A percentile compares a stretch with the other conserved stretches of the same genome.
These are phyloP conservation scores for Spea hammondii DNA, from an alignment of 2,797 vertebrate genomes.

Conservation along the genomic window DNA sequence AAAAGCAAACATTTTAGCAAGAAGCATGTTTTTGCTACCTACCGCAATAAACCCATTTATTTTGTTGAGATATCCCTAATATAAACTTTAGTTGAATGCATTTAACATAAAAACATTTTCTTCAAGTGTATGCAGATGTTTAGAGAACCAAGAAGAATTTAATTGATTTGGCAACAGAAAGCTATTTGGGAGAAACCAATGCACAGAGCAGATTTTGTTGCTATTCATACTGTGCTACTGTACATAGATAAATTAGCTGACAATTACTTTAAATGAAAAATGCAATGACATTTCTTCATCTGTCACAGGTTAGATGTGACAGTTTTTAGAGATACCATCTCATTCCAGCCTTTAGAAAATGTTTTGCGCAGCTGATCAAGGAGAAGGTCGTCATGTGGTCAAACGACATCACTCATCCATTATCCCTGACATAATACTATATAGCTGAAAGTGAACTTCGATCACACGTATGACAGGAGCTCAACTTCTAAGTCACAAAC, in stretches of 20 bases:
- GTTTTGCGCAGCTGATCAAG: slow-evolving; percentile 36
- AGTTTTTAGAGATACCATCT: slow-evolving; percentile 22
- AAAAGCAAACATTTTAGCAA: no score
- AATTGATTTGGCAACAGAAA: background rate
- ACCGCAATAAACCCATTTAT: no score
- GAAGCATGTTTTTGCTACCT: no score
- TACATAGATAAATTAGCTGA: background rate
- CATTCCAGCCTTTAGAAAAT: slow-evolving; percentile 15
- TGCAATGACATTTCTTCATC: slow-evolving; percentile 12
- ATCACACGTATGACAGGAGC: slow-evolving; percentile 40
- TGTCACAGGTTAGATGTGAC: slow-evolving; percentile 21
- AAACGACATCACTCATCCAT: slow-evolving; percentile 37
- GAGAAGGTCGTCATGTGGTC: slow-evolving; percentile 37
- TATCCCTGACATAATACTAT: slow-evolving; percentile 29
- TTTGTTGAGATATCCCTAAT: background rate
- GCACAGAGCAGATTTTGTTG: background rate
- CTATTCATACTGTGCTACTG: background rate
- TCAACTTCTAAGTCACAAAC: slow-evolving; percentile 18
- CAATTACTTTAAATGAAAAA: slow-evolving; percentile 5
- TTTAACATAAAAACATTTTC: background rate
- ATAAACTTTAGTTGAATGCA: background rate
- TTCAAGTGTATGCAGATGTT: background rate
- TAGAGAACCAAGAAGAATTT: background rate
- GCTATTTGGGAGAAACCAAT: background rate
- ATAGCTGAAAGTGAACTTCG: slow-evolving; percentile 23